Evolutionary conservation across 2,113 vertebrate genomes (phyloP).

Genomic region (Bolborhynchus lineola): DNA sequence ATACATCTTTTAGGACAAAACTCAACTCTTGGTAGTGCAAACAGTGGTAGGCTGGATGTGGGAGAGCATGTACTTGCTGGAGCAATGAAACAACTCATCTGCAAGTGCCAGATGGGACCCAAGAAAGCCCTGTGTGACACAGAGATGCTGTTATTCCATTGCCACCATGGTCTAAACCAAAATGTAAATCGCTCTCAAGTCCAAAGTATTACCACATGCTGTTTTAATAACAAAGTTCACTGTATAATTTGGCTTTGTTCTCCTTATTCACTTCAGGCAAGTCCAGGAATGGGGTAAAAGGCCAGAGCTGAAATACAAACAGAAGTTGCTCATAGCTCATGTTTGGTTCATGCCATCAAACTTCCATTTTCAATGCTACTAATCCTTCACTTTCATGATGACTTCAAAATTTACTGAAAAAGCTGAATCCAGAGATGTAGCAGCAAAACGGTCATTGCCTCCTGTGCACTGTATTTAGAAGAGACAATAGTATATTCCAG

Average conservation of each 20-base stretch:
- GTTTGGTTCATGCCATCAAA: not conserved
- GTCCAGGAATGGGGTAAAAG: not conserved
- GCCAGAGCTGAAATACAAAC: not conserved
- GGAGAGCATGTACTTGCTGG: not conserved
- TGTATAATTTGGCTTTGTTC: not conserved
- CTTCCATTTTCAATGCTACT: not conserved
- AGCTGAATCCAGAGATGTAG: not conserved
- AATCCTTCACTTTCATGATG: not conserved
- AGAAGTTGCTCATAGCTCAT: not conserved
- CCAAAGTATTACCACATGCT: not conserved
- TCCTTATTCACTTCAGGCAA: not conserved
- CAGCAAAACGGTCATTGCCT: not conserved
- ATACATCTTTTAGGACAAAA: not conserved
- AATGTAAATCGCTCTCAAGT: not conserved
- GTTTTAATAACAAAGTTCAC: slow-evolving; percentile 16
- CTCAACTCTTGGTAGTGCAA: not conserved
- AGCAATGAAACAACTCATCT: not conserved
- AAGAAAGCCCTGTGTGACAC: not conserved
- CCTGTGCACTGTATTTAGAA: not conserved
- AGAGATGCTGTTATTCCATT: not conserved
- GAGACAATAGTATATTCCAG: not conserved
- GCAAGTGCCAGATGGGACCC: not conserved
- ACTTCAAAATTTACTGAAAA: not conserved
- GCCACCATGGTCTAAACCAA: not conserved
- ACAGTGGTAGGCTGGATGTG: not conserved